phyloP scores from a whole-genome alignment of 2,113 vertebrate genomes.

The Columbina picui region DNA sequence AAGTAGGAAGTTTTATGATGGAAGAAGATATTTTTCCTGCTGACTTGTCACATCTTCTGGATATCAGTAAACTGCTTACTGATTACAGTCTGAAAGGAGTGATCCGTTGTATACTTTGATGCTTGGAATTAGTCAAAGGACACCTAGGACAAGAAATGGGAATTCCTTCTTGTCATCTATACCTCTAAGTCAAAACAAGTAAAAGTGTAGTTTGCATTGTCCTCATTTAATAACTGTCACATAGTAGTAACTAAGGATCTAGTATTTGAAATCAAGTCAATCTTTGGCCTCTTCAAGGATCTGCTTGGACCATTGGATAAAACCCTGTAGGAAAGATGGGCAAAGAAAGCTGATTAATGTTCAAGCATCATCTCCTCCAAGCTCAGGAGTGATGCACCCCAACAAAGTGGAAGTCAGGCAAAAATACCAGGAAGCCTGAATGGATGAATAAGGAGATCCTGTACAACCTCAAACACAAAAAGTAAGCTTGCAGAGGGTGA shows the following conservation, averaged over 20 bases:
- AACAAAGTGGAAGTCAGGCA: too few relatives aligned
- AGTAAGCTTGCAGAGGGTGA: too few relatives aligned
- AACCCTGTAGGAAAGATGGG: too few relatives aligned
- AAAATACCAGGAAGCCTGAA: too few relatives aligned
- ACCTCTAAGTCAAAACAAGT: neutral
- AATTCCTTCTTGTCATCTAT: neutral
- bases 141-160: neutral
- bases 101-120: neutral
- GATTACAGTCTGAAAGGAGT: neutral
- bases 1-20: neutral
- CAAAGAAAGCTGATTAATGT: too few relatives aligned
- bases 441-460: too few relatives aligned
- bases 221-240: neutral
- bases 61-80: neutral
- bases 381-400: too few relatives aligned
- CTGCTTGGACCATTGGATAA: too few relatives aligned
- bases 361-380: too few relatives aligned
- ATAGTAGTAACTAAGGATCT: neutral
- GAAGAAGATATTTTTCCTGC: neutral
- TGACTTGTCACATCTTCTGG: neutral
- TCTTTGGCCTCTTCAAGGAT: too few relatives aligned
- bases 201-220: neutral
- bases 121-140: neutral
- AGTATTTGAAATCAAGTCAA: neutral
- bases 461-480: too few relatives aligned